phyloP scores from a whole-genome alignment of 2,888 invertebrate species.

The Amaurobius ferox region DNA sequence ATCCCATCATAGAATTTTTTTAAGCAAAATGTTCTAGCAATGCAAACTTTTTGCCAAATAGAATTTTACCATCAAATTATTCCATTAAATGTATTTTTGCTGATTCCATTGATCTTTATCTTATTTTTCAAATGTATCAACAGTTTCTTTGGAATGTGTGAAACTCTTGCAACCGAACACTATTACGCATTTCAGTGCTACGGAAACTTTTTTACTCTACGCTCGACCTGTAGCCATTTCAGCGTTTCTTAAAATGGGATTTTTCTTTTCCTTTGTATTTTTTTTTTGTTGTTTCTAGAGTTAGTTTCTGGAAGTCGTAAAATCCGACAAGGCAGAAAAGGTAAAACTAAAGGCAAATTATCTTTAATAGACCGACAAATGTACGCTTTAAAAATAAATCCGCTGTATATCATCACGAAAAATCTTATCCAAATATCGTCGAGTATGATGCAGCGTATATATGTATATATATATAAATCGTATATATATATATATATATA shows the following conservation, averaged over 20 bases:
- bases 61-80: too few relatives aligned
- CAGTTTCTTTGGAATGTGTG: neutral
- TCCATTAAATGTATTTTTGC: too few relatives aligned
- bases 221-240: neutral
- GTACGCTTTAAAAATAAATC: conserved; percentile 62
- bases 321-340: conserved; percentile 45
- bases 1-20: too few relatives aligned
- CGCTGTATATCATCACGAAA: conserved; percentile 64
- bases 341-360: conserved; percentile 58
- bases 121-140: neutral
- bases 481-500: too few relatives aligned
- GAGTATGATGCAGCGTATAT: too few relatives aligned
- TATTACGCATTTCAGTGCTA: neutral
- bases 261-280: neutral
- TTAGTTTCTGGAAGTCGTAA: conserved; percentile 54
- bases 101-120: neutral
- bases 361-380: conserved; percentile 49
- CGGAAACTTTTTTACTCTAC: neutral
- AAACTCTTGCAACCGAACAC: neutral
- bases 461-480: too few relatives aligned
- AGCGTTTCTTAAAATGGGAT: conserved; percentile 2
- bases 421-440: too few relatives aligned
- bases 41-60: too few relatives aligned
- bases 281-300: conserved; percentile 50
- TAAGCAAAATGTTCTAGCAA: too few relatives aligned